Percentiles rank a stretch among this genome's conserved stretches.
These are phyloP conservation scores for human (Homo sapiens) DNA, from an alignment of 2,113 vertebrate species.

Conservation along the genomic window GRCh38 chr2:108805501-108806000, in stretches of 20 bases:
- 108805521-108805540: too few species aligned
- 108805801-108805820: neutral
- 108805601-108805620: too few species aligned
- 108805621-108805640: too few species aligned
- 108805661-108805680: too few species aligned
- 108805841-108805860: neutral
- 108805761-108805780: neutral
- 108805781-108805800: neutral
- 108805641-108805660: too few species aligned
- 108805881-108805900: neutral
- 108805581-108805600: too few species aligned
- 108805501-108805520: too few species aligned
- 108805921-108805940: neutral
- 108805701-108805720: too few species aligned
- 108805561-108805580: too few species aligned
- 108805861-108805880: neutral
- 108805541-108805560: too few species aligned
- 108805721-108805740: neutral
- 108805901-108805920: neutral
- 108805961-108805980: neutral
- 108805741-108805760: neutral
- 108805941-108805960: neutral
- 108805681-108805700: too few species aligned
- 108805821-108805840: conserved; percentile 8
- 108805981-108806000: neutral